Evolutionary conservation across 2,113 vertebrate genomes (phyloP).

Genomic region (Boleophthalmus pectinirostris): DNA sequence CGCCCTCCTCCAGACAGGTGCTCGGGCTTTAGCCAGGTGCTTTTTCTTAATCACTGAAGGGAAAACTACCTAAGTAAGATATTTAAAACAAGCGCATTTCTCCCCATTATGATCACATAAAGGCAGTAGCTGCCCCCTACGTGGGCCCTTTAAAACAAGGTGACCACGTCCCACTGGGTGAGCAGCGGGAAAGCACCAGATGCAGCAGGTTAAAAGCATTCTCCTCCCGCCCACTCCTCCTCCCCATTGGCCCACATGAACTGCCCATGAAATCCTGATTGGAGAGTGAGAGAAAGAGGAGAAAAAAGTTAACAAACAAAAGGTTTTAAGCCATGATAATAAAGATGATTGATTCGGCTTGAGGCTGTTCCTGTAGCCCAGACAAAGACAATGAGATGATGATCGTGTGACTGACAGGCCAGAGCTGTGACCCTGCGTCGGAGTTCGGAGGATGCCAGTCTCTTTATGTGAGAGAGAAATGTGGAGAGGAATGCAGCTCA

Average conservation of each 20-base stretch:
- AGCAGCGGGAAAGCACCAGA: slow-evolving; percentile 80
- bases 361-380: slow-evolving; percentile 75
- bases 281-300: slow-evolving; percentile 72
- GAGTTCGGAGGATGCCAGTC: slow-evolving; percentile 66
- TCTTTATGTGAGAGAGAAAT: slow-evolving; percentile 54
- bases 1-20: slow-evolving; percentile 23
- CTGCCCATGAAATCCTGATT: slow-evolving; percentile 81
- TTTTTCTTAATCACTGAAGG: slow-evolving; percentile 69
- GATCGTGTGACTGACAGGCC: slow-evolving; percentile 71
- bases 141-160: slow-evolving; percentile 79
- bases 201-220: slow-evolving; percentile 84
- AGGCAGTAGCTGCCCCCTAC: slow-evolving; percentile 62
- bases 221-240: slow-evolving; percentile 73
- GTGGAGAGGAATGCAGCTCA: slow-evolving; percentile 62
- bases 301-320: slow-evolving; percentile 74
- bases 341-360: slow-evolving; percentile 80
- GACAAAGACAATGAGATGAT: slow-evolving; percentile 67
- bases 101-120: slow-evolving; percentile 74
- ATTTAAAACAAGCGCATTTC: slow-evolving; percentile 77
- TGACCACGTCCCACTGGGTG: slow-evolving; percentile 79
- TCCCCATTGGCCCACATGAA: slow-evolving; percentile 74
- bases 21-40: slow-evolving; percentile 66
- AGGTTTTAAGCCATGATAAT: slow-evolving; percentile 81
- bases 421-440: slow-evolving; percentile 66
- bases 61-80: slow-evolving; percentile 76